Evolutionary conservation across 2,113 vertebrate genomes (phyloP).

Genomic region (Chloroceryle aenea): DNA sequence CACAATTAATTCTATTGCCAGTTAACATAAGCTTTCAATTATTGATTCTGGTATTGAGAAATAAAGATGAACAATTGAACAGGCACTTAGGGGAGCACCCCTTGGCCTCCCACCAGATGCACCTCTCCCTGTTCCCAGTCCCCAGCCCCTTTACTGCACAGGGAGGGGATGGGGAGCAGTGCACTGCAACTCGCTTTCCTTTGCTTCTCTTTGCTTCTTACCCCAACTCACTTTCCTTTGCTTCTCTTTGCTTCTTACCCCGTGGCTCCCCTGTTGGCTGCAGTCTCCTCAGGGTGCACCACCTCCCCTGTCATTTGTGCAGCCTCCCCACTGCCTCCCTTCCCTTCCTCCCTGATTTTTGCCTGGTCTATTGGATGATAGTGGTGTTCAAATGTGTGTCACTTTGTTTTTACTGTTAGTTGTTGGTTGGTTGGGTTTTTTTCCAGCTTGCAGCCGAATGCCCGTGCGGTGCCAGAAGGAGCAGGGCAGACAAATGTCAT

Average conservation of each 20-base stretch:
- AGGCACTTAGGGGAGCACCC: background rate
- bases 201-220: background rate
- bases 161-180: background rate
- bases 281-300: background rate
- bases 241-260: too few species aligned
- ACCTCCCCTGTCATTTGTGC: rapidly evolving
- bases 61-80: background rate
- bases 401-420: background rate
- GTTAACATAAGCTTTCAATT: background rate
- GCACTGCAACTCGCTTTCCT: rapidly evolving
- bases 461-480: background rate
- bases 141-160: background rate
- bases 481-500: background rate
- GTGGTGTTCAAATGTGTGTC: background rate
- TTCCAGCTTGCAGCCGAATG: background rate
- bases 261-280: rapidly evolving
- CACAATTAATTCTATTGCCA: background rate
- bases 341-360: background rate
- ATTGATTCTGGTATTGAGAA: rapidly evolving
- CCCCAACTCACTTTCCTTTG: too few species aligned
- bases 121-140: background rate
- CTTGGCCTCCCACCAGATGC: background rate
- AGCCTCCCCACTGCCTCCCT: background rate
- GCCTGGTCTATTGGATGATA: background rate
- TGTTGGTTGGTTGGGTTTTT: background rate